Percentiles rank a stretch among this genome's conserved stretches.
phyloP scores from a whole-genome alignment of 2,113 vertebrate species.

The Crotalus viridis region DNA sequence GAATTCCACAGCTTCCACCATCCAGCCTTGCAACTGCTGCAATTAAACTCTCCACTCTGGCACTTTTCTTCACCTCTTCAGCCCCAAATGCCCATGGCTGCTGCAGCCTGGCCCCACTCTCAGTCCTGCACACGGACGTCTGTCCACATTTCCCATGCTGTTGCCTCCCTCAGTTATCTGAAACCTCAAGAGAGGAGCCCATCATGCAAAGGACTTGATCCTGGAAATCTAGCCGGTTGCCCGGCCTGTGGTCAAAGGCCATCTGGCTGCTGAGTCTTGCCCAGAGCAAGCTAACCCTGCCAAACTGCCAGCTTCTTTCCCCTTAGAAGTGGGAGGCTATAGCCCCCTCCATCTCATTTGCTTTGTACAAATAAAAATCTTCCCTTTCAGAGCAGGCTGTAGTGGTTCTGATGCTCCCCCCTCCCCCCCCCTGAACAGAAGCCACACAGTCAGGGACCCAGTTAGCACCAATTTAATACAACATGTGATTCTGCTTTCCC shows the following conservation, averaged over 20 bases:
- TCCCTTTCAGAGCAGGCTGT: background rate
- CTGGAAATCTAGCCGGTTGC: background rate
- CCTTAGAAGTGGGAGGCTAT: background rate
- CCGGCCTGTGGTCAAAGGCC: no score
- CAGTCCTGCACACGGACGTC: no score
- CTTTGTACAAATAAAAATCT: background rate
- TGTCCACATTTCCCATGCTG: background rate
- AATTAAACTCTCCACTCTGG: background rate
- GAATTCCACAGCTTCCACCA: background rate
- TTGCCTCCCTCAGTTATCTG: background rate
- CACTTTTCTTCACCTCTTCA: background rate
- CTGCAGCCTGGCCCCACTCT: background rate
- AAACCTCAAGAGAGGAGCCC: background rate
- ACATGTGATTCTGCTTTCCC: background rate
- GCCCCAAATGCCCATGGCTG: background rate
- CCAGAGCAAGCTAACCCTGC: background rate
- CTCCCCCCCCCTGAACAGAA: background rate
- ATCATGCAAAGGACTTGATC: background rate
- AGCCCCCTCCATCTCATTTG: background rate
- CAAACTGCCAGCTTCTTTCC: background rate
- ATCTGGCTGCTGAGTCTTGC: background rate
- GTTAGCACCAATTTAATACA: slow-evolving; percentile 14
- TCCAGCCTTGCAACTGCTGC: background rate
- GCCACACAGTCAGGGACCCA: background rate
- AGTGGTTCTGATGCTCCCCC: no score